phyloP scores from a whole-genome alignment of 2,797 vertebrate genomes.

The Chrysocyon brachyurus region DNA sequence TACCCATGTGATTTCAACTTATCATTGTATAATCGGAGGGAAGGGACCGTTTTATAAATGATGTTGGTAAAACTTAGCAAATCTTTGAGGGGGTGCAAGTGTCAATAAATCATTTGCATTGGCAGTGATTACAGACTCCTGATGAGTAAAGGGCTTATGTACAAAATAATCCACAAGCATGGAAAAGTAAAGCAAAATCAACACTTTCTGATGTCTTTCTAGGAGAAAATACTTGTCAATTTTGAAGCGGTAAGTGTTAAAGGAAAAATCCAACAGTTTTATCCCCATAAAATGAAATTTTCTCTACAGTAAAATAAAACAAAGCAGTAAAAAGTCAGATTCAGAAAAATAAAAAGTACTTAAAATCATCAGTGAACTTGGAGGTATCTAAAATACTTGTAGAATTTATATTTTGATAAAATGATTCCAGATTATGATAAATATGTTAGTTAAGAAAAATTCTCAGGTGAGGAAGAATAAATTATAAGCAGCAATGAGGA shows the following conservation, averaged over 20 bases:
- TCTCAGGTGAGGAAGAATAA: neutral
- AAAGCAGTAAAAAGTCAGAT: neutral
- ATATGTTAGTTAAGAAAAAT: neutral
- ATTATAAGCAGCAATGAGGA: neutral
- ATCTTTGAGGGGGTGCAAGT: conserved; percentile 29
- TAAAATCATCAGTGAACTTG: neutral
- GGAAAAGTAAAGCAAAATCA: conserved; percentile 48
- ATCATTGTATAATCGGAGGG: neutral
- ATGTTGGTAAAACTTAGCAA: conserved; percentile 33
- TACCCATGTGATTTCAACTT: neutral
- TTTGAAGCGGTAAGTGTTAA: neutral
- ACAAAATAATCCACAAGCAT: neutral
- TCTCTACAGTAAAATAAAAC: neutral
- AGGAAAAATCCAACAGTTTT: conserved; percentile 18
- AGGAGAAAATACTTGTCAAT: conserved; percentile 24
- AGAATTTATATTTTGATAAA: neutral
- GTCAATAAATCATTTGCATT: neutral
- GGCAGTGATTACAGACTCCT: neutral
- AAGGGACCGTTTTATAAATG: neutral
- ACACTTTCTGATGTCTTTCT: neutral
- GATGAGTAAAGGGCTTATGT: neutral
- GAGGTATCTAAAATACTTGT: neutral
- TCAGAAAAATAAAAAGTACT: neutral
- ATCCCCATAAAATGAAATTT: neutral
- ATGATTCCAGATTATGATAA: neutral